phyloP scores from a whole-genome alignment of 2,888 invertebrate species.

The Halictus ligatus region DNA sequence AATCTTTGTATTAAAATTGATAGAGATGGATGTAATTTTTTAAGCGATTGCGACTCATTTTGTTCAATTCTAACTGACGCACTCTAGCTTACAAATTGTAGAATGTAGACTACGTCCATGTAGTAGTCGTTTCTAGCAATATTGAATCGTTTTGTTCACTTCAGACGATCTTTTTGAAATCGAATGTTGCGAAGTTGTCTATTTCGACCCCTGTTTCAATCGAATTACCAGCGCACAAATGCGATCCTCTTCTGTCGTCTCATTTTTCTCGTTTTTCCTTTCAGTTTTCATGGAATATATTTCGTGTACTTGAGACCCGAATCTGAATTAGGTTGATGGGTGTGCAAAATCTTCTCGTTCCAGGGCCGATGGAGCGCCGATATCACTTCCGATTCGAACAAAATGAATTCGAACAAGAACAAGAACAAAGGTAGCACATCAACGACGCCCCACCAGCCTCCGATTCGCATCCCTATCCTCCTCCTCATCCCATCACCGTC shows the following conservation, averaged over 20 bases:
- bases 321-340: background rate
- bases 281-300: background rate
- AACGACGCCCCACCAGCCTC: slow-evolving; percentile 40
- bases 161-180: too few relatives aligned
- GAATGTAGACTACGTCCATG: too few relatives aligned
- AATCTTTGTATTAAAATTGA: too few relatives aligned
- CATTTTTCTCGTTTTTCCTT: background rate
- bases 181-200: background rate
- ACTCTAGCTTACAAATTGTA: too few relatives aligned
- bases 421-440: background rate
- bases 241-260: background rate
- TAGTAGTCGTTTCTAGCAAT: too few relatives aligned
- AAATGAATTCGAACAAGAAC: background rate
- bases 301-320: background rate
- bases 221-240: background rate
- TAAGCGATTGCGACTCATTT: too few relatives aligned
- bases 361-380: background rate
- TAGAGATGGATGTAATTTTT: too few relatives aligned
- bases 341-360: background rate
- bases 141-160: too few relatives aligned
- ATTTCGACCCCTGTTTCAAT: background rate
- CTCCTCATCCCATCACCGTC: slow-evolving; percentile 43
- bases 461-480: slow-evolving; percentile 50
- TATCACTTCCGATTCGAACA: background rate
- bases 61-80: too few relatives aligned